phyloP scores from a whole-genome alignment of 2,797 vertebrate species.

The Neopelma chrysocephalum region DNA sequence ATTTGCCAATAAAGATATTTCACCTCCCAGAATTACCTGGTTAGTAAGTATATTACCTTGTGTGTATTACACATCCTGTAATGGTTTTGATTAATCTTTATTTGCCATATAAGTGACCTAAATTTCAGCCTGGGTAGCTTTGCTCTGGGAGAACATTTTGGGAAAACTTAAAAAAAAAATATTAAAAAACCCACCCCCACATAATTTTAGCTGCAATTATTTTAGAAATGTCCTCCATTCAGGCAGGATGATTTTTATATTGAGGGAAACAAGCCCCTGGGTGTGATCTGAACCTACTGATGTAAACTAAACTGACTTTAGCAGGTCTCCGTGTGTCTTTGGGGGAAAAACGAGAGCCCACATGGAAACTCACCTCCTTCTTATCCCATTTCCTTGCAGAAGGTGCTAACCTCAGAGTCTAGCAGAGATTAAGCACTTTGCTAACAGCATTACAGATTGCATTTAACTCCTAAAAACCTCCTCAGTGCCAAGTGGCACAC shows the following conservation, averaged over 20 bases:
- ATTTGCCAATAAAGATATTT: neutral
- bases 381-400: neutral
- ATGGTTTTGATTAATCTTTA: neutral
- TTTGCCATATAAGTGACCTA: neutral
- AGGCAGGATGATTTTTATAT: neutral
- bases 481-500: neutral
- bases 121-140: neutral
- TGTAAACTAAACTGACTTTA: slow-evolving; percentile 20
- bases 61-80: neutral
- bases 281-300: neutral
- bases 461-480: neutral
- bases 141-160: neutral
- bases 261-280: neutral
- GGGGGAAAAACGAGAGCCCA: neutral
- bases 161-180: neutral
- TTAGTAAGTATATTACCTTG: neutral
- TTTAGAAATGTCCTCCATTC: neutral
- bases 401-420: slow-evolving; percentile 22
- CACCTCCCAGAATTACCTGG: neutral
- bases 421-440: slow-evolving; percentile 23
- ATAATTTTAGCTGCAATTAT: neutral
- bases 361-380: neutral
- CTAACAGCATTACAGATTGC: neutral
- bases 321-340: neutral
- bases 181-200: accelerated